A percentile compares a stretch with the other conserved stretches of the same genome.
Conservation (phyloP, 1,140 invertebrate species). For the Monochamus saltuarius region DNA sequence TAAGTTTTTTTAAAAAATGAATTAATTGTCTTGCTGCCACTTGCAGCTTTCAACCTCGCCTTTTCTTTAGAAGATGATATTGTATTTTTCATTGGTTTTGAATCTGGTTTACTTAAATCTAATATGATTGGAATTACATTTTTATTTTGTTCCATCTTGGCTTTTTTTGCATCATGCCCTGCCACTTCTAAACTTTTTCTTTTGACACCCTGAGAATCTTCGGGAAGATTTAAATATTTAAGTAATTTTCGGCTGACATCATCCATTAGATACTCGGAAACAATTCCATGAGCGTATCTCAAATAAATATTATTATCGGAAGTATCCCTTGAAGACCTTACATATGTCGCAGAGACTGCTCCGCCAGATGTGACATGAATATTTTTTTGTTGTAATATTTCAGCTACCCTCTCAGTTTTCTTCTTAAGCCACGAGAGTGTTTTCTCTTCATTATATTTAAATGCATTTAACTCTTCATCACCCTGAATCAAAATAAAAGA, state of each 20-base stretch:
- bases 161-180: constrained; percentile 50
- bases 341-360: constrained; percentile 70
- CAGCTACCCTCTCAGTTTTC: constrained; percentile 64
- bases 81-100: constrained; percentile 52
- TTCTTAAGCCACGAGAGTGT: constrained; percentile 69
- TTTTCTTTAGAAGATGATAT: constrained; percentile 66
- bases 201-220: constrained; percentile 60
- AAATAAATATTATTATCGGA: constrained; percentile 60
- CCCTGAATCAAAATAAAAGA: constrained; percentile 50
- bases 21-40: constrained; percentile 71
- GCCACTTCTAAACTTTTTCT: constrained; percentile 54
- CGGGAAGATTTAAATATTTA: constrained; percentile 62
- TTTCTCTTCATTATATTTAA: constrained; percentile 77
- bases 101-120: constrained; percentile 43
- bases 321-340: constrained; percentile 48
- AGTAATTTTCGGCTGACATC: constrained; percentile 63
- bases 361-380: constrained; percentile 68
- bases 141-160: constrained; percentile 45
- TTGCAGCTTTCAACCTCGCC: constrained; percentile 69
- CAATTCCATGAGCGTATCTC: constrained; percentile 67
- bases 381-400: constrained; percentile 65
- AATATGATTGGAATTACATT: constrained; percentile 35
- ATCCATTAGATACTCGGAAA: constrained; percentile 69
- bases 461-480: constrained; percentile 68
- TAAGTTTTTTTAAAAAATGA: constrained; percentile 67